Conservation (phyloP, 2,113 vertebrate species). For the Formicarius rufipectus region DNA sequence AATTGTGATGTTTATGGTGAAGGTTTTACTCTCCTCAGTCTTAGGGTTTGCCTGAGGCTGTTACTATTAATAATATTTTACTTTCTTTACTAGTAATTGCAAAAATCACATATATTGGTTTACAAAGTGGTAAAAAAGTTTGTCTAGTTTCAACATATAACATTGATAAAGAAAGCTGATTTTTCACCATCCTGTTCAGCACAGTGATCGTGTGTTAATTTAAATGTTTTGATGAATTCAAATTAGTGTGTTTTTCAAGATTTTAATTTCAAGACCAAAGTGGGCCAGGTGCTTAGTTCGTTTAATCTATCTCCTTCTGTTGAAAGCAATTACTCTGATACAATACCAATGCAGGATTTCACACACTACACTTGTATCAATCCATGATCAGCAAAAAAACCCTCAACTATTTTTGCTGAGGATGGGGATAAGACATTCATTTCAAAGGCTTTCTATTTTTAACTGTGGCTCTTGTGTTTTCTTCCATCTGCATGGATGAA, state of each 20-base stretch:
- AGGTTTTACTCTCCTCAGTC: background rate
- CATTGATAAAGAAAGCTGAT: no score
- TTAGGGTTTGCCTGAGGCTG: background rate
- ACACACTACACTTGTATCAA: background rate
- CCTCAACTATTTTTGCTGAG: background rate
- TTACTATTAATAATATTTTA: background rate
- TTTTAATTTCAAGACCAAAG: background rate
- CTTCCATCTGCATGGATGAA: background rate
- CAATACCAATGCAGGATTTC: background rate
- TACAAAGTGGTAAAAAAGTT: background rate
- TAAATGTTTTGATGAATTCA: background rate
- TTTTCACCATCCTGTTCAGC: background rate
- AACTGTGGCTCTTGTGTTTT: background rate
- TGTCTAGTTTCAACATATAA: background rate
- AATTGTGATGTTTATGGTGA: background rate
- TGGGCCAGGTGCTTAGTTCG: background rate
- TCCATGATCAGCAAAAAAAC: background rate
- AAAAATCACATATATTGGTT: background rate
- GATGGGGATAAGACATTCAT: background rate
- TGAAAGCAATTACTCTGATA: background rate
- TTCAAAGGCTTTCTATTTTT: conserved; percentile 28
- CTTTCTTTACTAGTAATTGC: background rate
- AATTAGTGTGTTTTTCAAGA: background rate
- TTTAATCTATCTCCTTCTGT: background rate
- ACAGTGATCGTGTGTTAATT: background rate